These are phyloP conservation scores for Magallana angulata DNA, from an alignment of 1,140 invertebrate species.

Conservation along the genomic window DNA sequence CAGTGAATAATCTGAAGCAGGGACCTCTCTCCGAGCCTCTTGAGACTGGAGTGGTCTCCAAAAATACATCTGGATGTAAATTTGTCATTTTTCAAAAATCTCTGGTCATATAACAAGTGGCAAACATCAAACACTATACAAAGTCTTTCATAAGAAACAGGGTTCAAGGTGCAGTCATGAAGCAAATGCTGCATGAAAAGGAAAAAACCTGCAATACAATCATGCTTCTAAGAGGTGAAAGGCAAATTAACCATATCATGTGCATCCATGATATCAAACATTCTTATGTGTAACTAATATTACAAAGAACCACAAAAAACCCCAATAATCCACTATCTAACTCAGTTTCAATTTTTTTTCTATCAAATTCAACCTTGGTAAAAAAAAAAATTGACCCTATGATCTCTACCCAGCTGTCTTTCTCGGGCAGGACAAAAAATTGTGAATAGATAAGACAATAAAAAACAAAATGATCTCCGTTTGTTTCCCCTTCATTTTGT, in stretches of 20 bases:
- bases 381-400: background rate
- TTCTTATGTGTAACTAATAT: background rate
- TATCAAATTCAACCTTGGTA: too few species aligned
- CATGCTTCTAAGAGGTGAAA: background rate
- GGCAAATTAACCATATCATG: conserved; percentile 2
- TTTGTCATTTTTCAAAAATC: background rate
- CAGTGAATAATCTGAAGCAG: background rate
- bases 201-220: background rate
- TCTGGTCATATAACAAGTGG: background rate
- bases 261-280: background rate
- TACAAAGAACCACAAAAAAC: background rate
- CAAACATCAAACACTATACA: background rate
- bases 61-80: conserved; percentile 5
- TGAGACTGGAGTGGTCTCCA: background rate
- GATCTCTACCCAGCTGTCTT: conserved; percentile 6
- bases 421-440: background rate
- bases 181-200: background rate
- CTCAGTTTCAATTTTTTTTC: too few species aligned
- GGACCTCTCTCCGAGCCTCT: background rate
- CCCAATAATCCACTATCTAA: too few species aligned
- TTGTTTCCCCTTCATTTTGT: conserved; percentile 9
- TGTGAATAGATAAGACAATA: background rate
- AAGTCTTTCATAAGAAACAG: background rate
- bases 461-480: background rate
- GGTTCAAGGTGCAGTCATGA: background rate